Base-by-base conservation (phyloP, 1,140 invertebrate species). In the Nasonia vitripennis region DNA sequence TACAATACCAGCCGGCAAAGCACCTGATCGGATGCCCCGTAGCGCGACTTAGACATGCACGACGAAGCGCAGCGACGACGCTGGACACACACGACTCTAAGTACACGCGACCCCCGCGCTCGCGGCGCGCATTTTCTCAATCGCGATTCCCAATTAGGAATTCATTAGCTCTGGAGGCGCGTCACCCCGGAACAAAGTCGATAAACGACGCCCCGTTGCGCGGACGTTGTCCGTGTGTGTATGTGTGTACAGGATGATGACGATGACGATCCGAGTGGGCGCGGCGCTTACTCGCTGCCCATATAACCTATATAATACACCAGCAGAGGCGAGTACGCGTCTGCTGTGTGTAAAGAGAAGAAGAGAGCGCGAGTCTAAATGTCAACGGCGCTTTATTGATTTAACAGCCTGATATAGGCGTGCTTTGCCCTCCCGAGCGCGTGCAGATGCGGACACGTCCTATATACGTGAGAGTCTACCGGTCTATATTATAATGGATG, bases 311-410 rank as follows among this genome's bases (percentile, higher is more conserved):
- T 62, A 62, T 62, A n/a, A 45, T 62, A 62, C 55, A 62, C 0
- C 34, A 62, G 14, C 14, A 62, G 55, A 62, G 68, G 6, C 41
- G 9, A 45, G 68, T 31, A 10, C 27, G 31, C 9, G 68, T 71
- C 27, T 71, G 68, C 12, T 31, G 27, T 14, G 68, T 71, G 27
- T 11, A 31, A 34, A 71, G 68, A 71, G 27, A 31, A 71, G 27
- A 31, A 34, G 68, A 31, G 68, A 71, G 20, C 68, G 10, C 27
- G 34, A 45, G 34, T 75, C 73, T 75, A 45, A 75, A 75, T 75
- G 73, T 75, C 73, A 75, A 75, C 37, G 27, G 12, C 73, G 73
- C 73, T 34, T 75, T 75, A 75, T 75, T 75, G 73, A 75, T 75
- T 75, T 75, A 75, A 75, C 73, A 75, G 73, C 34, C 34, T 75